phyloP scores from a whole-genome alignment of 2,797 vertebrate genomes.

The Enteromius mattozi region DNA sequence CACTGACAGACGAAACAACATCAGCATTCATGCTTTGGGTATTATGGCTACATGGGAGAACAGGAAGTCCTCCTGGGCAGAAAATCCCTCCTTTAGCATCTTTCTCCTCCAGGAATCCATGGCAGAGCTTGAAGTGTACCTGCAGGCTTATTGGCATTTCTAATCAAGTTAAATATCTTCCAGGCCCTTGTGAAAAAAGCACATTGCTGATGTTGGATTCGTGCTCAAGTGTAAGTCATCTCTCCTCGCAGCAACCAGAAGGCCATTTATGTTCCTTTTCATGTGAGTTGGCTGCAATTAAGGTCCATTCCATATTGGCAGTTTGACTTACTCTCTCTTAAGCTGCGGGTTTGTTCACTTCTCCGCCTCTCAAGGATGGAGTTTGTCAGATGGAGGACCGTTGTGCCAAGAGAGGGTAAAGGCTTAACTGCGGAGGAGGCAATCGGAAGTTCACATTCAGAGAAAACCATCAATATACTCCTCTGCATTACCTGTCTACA shows the following conservation, averaged over 20 bases:
- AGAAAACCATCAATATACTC: constrained; percentile 74
- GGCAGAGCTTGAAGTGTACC: constrained; percentile 9
- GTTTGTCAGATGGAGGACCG: constrained; percentile 74
- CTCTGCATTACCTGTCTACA: constrained; percentile 58
- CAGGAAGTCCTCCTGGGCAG: constrained; percentile 8
- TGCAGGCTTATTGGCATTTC: constrained; percentile 48
- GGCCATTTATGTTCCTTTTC: constrained; percentile 80
- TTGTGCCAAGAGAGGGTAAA: constrained; percentile 62
- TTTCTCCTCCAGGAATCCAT: constrained; percentile 29
- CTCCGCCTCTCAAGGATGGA: constrained; percentile 70
- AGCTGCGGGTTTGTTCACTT: constrained; percentile 73
- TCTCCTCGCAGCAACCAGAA: constrained; percentile 64
- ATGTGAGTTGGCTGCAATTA: constrained; percentile 76
- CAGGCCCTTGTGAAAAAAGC: constrained; percentile 14
- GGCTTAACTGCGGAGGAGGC: constrained; percentile 46
- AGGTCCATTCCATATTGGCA: constrained; percentile 62
- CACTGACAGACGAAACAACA: constrained; percentile 20
- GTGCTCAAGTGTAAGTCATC: constrained; percentile 66
- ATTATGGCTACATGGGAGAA: constrained; percentile 18
- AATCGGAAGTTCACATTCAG: constrained; percentile 69
- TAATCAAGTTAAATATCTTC: constrained; percentile 57
- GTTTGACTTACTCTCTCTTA: constrained; percentile 81
- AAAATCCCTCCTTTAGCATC: constrained; percentile 42
- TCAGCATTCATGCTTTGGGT: constrained; percentile 38
- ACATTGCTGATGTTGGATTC: constrained; percentile 64